Conservation (phyloP, 1,140 invertebrate species). For the Caenorhabditis briggsae region DNA sequence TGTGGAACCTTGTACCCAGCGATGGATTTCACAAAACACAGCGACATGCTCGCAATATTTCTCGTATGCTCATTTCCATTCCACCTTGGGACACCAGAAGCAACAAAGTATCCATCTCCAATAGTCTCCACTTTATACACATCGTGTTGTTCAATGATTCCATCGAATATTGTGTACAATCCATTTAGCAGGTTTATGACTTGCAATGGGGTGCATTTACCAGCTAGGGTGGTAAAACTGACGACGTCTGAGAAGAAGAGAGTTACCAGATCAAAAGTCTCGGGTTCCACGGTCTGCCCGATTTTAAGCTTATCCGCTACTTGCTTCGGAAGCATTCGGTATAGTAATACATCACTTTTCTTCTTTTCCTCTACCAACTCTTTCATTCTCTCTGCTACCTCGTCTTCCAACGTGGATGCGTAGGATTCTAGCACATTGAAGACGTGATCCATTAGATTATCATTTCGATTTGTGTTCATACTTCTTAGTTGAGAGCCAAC, state of each 20-base stretch:
- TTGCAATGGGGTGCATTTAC: conserved; percentile 80
- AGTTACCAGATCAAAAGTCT: conserved; percentile 89
- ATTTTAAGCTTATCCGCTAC: conserved; percentile 87
- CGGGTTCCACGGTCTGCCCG: conserved; percentile 90
- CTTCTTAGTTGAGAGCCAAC: conserved; percentile 79
- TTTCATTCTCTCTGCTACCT: conserved; percentile 92
- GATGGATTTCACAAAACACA: conserved; percentile 80
- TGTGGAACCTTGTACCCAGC: conserved; percentile 88
- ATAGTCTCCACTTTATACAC: conserved; percentile 83
- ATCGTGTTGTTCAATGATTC: conserved; percentile 84
- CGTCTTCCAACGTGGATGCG: conserved; percentile 84
- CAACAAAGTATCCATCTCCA: conserved; percentile 84
- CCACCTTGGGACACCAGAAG: conserved; percentile 81
- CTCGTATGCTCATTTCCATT: conserved; percentile 81
- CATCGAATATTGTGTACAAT: conserved; percentile 87
- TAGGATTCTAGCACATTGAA: conserved; percentile 89
- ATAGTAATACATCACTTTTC: conserved; percentile 88
- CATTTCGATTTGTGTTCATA: conserved; percentile 55
- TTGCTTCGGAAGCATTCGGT: conserved; percentile 89
- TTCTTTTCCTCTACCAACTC: conserved; percentile 94
- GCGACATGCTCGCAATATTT: conserved; percentile 63
- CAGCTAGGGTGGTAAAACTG: conserved; percentile 93
- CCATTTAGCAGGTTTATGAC: conserved; percentile 86
- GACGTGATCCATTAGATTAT: conserved; percentile 89
- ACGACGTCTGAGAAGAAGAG: conserved; percentile 87